phyloP scores from a whole-genome alignment of 2,113 vertebrate species.

The Ictalurus punctatus region DNA sequence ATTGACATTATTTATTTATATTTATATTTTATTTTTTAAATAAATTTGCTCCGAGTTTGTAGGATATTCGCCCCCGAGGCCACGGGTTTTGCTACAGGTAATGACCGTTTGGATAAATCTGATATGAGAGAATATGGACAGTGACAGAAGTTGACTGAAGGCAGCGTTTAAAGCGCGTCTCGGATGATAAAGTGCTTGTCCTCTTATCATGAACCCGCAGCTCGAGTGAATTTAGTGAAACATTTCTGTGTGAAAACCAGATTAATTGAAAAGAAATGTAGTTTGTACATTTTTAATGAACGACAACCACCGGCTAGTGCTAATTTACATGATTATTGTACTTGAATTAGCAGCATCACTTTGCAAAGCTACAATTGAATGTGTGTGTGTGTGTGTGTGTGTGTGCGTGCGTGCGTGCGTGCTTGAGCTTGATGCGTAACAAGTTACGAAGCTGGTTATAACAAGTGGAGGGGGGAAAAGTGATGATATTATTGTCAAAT shows the following conservation, averaged over 20 bases:
- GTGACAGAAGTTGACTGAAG: conserved; percentile 1
- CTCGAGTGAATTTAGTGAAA: not conserved
- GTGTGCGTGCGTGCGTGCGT: too few relatives aligned
- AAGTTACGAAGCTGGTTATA: not conserved
- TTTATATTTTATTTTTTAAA: not conserved
- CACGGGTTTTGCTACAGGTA: conserved; percentile 9
- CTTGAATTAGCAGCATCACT: conserved; percentile 17
- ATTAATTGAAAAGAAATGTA: not conserved
- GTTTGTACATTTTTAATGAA: not conserved
- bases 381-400: not conserved
- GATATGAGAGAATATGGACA: not conserved
- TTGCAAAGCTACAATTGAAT: not conserved
- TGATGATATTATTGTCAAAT: not conserved
- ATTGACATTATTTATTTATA: not conserved
- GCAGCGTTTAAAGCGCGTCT: not conserved
- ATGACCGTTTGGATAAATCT: not conserved
- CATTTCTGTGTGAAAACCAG: not conserved
- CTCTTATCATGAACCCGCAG: not conserved
- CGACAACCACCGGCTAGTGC: too few relatives aligned
- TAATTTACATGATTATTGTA: not conserved
- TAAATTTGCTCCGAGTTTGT: not conserved
- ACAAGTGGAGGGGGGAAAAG: not conserved
- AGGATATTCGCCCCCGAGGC: not conserved
- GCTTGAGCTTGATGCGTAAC: too few relatives aligned
- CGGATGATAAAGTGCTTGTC: not conserved